Base-by-base conservation (phyloP, 2,888 invertebrate genomes). In the Athrips mouffetella region DNA sequence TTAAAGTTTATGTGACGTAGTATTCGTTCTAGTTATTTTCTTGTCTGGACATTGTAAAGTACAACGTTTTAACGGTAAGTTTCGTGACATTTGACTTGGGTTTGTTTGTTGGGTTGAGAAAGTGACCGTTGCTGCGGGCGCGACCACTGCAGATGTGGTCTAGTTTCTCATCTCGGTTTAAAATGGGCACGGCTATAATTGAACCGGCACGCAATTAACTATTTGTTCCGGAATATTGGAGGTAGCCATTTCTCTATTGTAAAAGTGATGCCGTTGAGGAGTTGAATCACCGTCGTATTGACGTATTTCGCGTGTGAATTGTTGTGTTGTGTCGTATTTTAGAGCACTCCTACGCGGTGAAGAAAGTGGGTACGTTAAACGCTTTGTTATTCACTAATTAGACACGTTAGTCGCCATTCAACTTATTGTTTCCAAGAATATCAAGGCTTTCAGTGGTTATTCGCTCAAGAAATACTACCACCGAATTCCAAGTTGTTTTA, bases 51-150 rank as follows among this genome's bases (percentile, higher is more conserved):
- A 54, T 49, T 50, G 53, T 52, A 49, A 63, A 57, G 57, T 58
- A 61, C 63, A 60, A 58, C 61, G 64, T 58, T 60, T 58, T 69
- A 78, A 77, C 76, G 80, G 87, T 86, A 78, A 80, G 86, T 79
- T 70, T 72, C 60, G 60, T 75, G 78, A 76, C 80, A 79, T 81
- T 76, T 75, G 70, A 74, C 61, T 68, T 59, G 68, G 73, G 75
- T 69, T 84, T 87, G 84, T 84, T 85, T 87, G 85, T 84, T 85
- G 86, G n/a, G 83, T 80, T 70, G 76, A 77, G 82, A 85, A 85
- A 85, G 86, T 85, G 72, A 79, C 84, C 84, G 88, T 86, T 84
- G 78, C 79, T 11, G 21, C 70, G 72, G 66, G 69, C 69, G 67
- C 63, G 59, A 58, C 64, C 62, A 62, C 65, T 73, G 72, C 70